Evolutionary conservation across 1,140 invertebrate genomes (phyloP).

Genomic region (Cydia splendana): DNA sequence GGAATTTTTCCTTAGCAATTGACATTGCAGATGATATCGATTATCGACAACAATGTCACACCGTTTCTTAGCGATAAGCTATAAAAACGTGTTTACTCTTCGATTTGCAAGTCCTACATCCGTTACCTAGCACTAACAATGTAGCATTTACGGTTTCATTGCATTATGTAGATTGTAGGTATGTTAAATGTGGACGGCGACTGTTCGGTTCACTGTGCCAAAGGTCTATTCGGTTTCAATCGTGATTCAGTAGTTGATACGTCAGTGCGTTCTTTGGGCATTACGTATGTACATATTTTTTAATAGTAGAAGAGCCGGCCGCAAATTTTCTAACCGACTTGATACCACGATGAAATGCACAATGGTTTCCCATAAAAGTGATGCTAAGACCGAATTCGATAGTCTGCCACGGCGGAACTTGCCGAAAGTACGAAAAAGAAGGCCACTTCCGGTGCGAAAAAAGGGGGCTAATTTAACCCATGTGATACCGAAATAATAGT

Average conservation of each 20-base stretch:
- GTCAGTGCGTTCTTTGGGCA: background rate
- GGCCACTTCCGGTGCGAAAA: too few species aligned
- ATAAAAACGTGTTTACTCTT: constrained; percentile 27
- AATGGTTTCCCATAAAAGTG: too few species aligned
- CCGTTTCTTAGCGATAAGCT: background rate
- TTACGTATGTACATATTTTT: background rate
- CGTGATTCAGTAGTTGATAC: background rate
- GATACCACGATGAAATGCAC: too few species aligned
- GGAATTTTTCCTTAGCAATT: constrained; percentile 1
- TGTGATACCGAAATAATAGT: too few species aligned
- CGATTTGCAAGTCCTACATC: constrained; percentile 10
- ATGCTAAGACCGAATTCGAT: too few species aligned
- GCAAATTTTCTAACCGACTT: too few species aligned
- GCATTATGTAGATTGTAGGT: background rate
- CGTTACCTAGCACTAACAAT: background rate
- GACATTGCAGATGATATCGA: constrained; percentile 15
- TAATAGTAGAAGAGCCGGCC: too few species aligned
- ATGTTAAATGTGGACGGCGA: background rate
- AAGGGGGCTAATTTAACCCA: too few species aligned
- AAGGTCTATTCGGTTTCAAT: background rate
- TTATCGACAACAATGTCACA: background rate
- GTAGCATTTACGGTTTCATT: background rate
- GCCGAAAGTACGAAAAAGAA: too few species aligned
- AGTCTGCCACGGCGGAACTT: too few species aligned
- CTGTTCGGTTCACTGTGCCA: background rate